Base-by-base conservation (phyloP, 2,797 vertebrate genomes). In the Anas bernieri region DNA sequence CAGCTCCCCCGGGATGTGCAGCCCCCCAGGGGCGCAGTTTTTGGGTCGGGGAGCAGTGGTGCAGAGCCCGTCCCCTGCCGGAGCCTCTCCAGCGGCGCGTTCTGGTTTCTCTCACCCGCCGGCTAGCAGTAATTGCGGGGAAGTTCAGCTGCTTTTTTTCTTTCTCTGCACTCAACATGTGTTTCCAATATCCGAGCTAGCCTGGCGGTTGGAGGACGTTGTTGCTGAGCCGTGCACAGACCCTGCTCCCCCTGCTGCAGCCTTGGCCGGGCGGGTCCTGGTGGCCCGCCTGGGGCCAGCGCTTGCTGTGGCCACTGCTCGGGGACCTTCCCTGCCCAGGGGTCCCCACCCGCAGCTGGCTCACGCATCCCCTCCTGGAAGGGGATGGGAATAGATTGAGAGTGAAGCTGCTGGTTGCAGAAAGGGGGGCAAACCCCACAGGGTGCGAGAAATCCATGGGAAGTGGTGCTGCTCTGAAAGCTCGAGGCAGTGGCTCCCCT, bases 161-260 rank as follows among this genome's bases (percentile, higher is more conserved):
- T 66, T 67, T 61, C 90, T 95, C 92, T 92, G 82, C 93, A 46
- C 23, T 4, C 3, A 85, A 97, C 97, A 97, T 96, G 88, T 97
- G 97, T 96, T 97, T 97, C 96, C 93, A 97, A 97, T 97, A 96
- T 89, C 83, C 4, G 22, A 92, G 78, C 9, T 0, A 88, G 91
- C 81, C 81, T 1, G 0, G 76, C 22, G 45, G 82, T 63, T 93
- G 83, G 95, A 93, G 95, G 91, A 83, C 0, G 8, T 80, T 84
- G 91, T 94, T 96, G 94, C 89, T 81, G 94, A 68, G 76, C 90
- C 56, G 54, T 68, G 66, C 0, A 4, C 84, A 72, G 82, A 50
- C 84, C 61, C 68, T 83, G 33, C 75, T 72, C 76, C 58, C 64
- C 58, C 52, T 37, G 45, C 45, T 70, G 64, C 63, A n/a, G 66